Evolutionary conservation across 2,797 vertebrate species (phyloP).

Genomic region (Sandelia bainsii): DNA sequence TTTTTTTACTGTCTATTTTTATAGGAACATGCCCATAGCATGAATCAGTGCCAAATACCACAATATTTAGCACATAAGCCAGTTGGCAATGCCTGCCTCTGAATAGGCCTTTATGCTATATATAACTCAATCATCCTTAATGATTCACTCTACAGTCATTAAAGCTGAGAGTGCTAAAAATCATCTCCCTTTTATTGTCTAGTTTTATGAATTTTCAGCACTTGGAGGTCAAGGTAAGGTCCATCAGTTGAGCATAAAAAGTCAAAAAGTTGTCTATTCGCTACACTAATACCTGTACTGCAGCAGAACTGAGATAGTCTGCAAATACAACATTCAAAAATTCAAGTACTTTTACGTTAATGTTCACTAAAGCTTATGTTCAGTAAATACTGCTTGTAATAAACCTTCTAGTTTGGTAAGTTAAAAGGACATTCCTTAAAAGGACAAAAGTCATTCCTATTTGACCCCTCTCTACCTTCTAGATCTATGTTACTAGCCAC

Average conservation of each 20-base stretch:
- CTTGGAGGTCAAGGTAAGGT: conserved; percentile 48
- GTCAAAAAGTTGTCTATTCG: background rate
- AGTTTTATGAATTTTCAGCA: conserved; percentile 43
- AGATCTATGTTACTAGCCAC: background rate
- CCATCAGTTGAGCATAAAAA: background rate
- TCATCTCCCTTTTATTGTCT: conserved; percentile 50
- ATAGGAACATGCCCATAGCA: background rate
- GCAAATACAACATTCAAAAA: too few species aligned
- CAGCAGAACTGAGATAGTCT: background rate
- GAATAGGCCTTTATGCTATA: conserved; percentile 24
- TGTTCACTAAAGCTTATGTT: too few species aligned
- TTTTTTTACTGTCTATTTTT: background rate
- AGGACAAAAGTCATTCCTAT: too few species aligned
- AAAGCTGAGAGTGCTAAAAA: conserved; percentile 44
- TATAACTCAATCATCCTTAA: conserved; percentile 41
- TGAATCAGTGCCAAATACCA: background rate
- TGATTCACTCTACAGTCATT: conserved; percentile 41
- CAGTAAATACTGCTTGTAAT: too few species aligned
- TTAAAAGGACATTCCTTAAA: too few species aligned
- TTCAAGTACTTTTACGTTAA: too few species aligned
- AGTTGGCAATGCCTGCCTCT: background rate
- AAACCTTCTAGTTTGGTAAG: too few species aligned
- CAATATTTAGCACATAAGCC: background rate
- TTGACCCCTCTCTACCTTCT: background rate
- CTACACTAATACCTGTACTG: background rate